Base-by-base conservation (phyloP, 2,888 invertebrate species). In the Nezara viridula region DNA sequence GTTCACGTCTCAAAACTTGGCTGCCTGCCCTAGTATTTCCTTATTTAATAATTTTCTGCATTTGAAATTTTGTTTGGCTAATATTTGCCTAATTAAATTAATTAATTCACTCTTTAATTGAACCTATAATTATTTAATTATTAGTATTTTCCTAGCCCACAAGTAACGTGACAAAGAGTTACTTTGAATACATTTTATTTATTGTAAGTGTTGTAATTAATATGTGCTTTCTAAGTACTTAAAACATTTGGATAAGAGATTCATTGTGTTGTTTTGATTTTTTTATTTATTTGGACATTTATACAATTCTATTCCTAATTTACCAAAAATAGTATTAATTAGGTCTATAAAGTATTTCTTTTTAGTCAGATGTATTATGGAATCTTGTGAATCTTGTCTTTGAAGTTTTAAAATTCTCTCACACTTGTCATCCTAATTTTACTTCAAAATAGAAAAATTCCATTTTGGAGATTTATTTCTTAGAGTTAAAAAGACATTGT, bases 1-100 rank as follows among this genome's bases (percentile, higher is more conserved):
- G 32, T 86, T 86, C 52, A 86, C 32, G 40, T 52, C 86, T 27
- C 16, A 86, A 50, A 52, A 86, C 19, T 86, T 86, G 86, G 49
- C 52, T 14, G 86, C 86, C 86, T 52, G 49, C 81, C 81, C 81
- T 73, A 10, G 32, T 6, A 9, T 73, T 73, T 73, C 60, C 27
- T 73, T 3, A 73, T 37, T 21, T 66, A 66, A 16, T 32, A 66
- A 32, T 66, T 66, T 32, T 32, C 66, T 60, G 12, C 27, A 4
- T 52, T 52, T 2, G 10, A 60, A n/a, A 60, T 12, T 60, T 60
- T 60, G 16, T 16, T 1, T 7, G 7, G 3, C 66, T 73, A 37
- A 27, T 3, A 4, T 37, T 73, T 73, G 19, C 19, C 21, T 37
- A 37, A 19, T 32, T 32, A 73, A 73, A 73, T 73, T 37, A 37